These are phyloP conservation scores for Peromyscus maniculatus DNA, from an alignment of 2,113 vertebrate genomes.

Conservation along the genomic window DNA sequence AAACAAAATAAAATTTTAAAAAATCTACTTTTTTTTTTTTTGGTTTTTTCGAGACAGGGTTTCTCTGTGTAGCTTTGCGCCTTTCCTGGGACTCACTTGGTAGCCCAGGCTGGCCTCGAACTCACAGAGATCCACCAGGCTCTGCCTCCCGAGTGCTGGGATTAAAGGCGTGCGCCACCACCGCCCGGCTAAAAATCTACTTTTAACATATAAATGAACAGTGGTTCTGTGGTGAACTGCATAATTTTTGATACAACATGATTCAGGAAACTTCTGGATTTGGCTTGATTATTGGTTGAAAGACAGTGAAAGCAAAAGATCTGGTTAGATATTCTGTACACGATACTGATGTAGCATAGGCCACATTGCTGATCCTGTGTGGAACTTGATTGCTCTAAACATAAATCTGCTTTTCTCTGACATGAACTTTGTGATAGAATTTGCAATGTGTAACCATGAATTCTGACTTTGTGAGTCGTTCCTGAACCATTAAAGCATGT, in stretches of 20 bases:
- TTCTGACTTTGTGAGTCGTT: background rate
- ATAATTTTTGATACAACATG: background rate
- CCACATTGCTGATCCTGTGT: background rate
- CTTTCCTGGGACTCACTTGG: no score
- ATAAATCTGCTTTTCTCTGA: accelerated
- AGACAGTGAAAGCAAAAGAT: background rate
- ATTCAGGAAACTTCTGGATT: background rate
- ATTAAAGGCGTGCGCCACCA: no score
- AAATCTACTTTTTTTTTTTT: no score
- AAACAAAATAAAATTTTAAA: no score
- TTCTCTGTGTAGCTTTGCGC: no score
- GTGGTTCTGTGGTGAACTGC: background rate
- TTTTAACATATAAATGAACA: background rate
- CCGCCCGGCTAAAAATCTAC: no score
- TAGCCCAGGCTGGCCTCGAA: no score
- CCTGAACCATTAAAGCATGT: background rate
- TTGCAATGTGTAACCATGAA: background rate
- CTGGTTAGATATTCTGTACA: background rate
- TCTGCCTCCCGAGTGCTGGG: no score
- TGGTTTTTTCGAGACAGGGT: no score
- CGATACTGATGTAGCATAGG: background rate
- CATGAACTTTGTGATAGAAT: background rate
- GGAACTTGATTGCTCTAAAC: background rate
- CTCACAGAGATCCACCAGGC: no score
- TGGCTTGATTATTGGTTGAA: background rate